Evolutionary conservation across 1,140 invertebrate species (phyloP), one percentile per base, ranked within the genome.

Genomic region (Drosophila paulistorum): DNA sequence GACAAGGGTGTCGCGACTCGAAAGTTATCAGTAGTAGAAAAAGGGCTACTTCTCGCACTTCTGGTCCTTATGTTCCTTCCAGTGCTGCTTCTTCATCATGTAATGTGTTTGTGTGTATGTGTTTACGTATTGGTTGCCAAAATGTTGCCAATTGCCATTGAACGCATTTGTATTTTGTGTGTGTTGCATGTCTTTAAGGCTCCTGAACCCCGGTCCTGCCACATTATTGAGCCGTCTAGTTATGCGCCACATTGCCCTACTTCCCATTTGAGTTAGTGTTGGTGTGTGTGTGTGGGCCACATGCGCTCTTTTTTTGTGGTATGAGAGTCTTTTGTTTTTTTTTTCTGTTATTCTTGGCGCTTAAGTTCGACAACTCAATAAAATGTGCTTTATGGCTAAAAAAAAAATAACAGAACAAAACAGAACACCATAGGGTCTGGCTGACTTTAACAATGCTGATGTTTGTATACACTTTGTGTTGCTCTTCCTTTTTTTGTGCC

Each of bases 311-410:
- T 68, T 68, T 68, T 65, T 64, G 60, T 68, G 5, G 30, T 74
- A 26, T 26, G 23, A 26, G 23, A 26, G 23, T 26, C 2, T 26
- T 26, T 26, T 74, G 59, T 17, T 55, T 64, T 48, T 41, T 60
- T 77, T 77, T 59, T 3, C 10, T 78, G 62, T 77, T 78, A 65
- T 71, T 69, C 54, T 79, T 80, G 85, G 84, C 89, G 87, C 84
- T 89, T 89, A 89, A 89, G 87, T 89, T 91, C 89, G 89, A 91
- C 89, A 91, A 91, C 89, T 91, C 89, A 91, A 91, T 91, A 91
- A 91, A 91, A 91, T 91, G 89, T 91, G 89, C 89, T 91, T 91
- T 91, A 91, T 91, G 89, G 79, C 79, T 67, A 77, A 66, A 70
- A 71, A 75, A 37, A 68, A 71, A 14, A 48, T 30, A 45, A 41